Percentiles rank a stretch among this genome's conserved stretches.
These are phyloP conservation scores for Python bivittatus DNA, from an alignment of 2,113 vertebrate genomes.

Conservation along the genomic window DNA sequence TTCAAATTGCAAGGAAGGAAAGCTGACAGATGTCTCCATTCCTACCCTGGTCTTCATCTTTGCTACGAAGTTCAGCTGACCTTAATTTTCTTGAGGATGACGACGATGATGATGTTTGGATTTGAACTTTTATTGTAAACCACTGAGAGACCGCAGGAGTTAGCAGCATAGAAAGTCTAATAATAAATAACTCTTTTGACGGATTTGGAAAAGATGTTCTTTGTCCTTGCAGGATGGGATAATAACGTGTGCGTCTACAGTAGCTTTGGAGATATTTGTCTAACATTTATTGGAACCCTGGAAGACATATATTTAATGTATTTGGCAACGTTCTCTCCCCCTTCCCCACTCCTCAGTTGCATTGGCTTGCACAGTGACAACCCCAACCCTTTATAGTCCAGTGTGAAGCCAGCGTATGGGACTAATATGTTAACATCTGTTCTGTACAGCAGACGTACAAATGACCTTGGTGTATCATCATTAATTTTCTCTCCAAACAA, in stretches of 20 bases:
- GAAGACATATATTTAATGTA: constrained; percentile 15
- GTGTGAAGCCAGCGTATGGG: constrained; percentile 36
- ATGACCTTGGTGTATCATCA: constrained; percentile 66
- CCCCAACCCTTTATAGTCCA: constrained; percentile 15
- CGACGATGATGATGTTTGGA: too few species aligned
- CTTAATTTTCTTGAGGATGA: too few species aligned
- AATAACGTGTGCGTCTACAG: constrained; percentile 19
- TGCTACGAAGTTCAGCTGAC: too few species aligned
- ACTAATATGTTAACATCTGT: constrained; percentile 65
- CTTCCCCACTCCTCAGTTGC: neutral
- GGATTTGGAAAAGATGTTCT: neutral
- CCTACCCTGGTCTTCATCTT: too few species aligned
- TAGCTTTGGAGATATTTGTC: neutral
- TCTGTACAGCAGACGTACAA: constrained; percentile 44
- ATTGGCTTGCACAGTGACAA: neutral
- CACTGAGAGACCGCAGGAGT: neutral
- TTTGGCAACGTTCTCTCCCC: neutral
- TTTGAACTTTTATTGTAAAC: neutral
- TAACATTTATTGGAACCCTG: constrained; percentile 10
- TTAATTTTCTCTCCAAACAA: constrained; percentile 67
- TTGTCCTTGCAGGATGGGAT: neutral
- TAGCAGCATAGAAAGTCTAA: neutral
- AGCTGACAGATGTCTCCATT: too few species aligned
- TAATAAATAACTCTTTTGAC: neutral
- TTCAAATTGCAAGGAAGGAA: too few species aligned